These are phyloP conservation scores for Pogonus chalceus DNA, from an alignment of 1,140 invertebrate genomes.

Conservation along the genomic window DNA sequence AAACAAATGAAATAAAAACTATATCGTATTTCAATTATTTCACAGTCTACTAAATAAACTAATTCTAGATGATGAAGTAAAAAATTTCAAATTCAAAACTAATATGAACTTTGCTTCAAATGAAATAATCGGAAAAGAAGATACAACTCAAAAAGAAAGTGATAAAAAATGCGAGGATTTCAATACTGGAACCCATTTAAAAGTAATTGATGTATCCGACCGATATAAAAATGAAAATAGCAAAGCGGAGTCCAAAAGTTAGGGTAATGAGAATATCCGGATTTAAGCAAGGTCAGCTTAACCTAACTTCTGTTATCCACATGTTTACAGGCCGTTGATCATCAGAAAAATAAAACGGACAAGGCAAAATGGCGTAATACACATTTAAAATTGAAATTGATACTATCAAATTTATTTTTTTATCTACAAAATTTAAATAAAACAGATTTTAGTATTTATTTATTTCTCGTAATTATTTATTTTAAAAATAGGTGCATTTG, in stretches of 20 bases:
- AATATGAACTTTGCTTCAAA: too few relatives aligned
- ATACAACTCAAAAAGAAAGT: background rate
- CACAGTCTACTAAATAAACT: too few relatives aligned
- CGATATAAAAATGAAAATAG: background rate
- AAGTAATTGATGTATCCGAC: background rate
- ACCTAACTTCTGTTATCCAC: background rate
- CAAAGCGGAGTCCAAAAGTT: background rate
- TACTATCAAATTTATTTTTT: background rate
- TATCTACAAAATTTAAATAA: background rate
- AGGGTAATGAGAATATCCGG: background rate
- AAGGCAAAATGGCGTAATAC: constrained; percentile 1
- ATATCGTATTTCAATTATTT: too few relatives aligned
- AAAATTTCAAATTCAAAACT: too few relatives aligned
- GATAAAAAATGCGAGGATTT: background rate
- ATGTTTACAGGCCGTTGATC: background rate
- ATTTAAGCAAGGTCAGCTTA: background rate
- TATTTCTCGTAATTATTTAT: too few relatives aligned
- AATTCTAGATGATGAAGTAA: too few relatives aligned
- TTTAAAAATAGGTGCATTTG: too few relatives aligned
- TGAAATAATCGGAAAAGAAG: background rate
- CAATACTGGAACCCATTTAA: background rate
- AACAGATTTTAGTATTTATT: background rate
- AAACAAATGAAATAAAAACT: too few relatives aligned
- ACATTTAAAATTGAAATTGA: background rate
- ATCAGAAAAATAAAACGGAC: background rate